A percentile compares a stretch with the other conserved stretches of the same genome.
Evolutionary conservation across 2,113 vertebrate genomes (phyloP).

Genomic region (Sebastes fasciatus): DNA sequence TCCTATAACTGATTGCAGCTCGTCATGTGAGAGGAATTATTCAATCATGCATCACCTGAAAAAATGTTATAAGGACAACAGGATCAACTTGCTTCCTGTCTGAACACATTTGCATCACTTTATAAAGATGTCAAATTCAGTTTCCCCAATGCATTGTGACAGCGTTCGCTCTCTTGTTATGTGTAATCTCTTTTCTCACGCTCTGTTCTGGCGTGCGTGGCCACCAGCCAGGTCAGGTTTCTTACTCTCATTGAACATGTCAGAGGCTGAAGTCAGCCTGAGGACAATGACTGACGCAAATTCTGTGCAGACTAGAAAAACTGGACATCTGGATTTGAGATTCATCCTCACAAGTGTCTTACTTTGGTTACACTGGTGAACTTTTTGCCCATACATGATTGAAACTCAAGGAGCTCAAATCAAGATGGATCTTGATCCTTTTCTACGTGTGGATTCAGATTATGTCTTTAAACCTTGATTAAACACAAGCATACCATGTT

Average conservation of each 20-base stretch:
- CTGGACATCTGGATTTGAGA: neutral
- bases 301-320: neutral
- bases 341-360: neutral
- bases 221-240: constrained; percentile 58
- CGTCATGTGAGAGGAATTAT: constrained; percentile 56
- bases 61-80: constrained; percentile 20
- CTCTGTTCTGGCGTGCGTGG: constrained; percentile 48
- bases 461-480: constrained; percentile 11
- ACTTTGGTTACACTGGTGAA: neutral
- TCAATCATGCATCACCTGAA: constrained; percentile 51
- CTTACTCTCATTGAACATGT: constrained; percentile 37
- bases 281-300: constrained; percentile 46
- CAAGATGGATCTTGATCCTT: neutral
- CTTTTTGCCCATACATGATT: neutral
- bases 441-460: neutral
- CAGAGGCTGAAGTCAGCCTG: constrained; percentile 23
- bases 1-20: constrained; percentile 12
- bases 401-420: neutral
- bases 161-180: constrained; percentile 42
- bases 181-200: constrained; percentile 71
- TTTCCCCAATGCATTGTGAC: constrained; percentile 50
- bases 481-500: constrained; percentile 1
- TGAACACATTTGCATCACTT: constrained; percentile 23
- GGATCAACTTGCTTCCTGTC: constrained; percentile 20
- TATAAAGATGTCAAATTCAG: constrained; percentile 26